Evolutionary conservation across 2,888 invertebrate genomes (phyloP).

Genomic region (Metalampra italica): DNA sequence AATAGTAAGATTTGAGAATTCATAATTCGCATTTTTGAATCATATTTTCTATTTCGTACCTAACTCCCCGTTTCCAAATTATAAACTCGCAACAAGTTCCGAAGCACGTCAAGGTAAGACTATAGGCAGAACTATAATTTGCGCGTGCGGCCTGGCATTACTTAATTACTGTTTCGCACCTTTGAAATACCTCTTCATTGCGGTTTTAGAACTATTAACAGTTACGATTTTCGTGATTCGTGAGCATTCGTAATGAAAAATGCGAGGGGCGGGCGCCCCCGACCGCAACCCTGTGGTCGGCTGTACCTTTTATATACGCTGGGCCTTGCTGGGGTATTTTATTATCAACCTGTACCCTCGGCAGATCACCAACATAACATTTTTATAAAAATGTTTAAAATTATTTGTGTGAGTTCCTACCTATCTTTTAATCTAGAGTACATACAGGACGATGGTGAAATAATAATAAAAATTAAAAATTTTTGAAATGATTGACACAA

Average conservation of each 20-base stretch:
- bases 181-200: slow-evolving; percentile 6
- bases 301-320: slow-evolving; percentile 48
- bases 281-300: slow-evolving; percentile 44
- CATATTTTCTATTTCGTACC: too few relatives aligned
- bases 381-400: slow-evolving; percentile 47
- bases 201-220: slow-evolving; percentile 11
- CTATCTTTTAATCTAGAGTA: neutral
- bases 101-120: too few relatives aligned
- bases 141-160: neutral
- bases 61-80: too few relatives aligned
- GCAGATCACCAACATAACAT: slow-evolving; percentile 20
- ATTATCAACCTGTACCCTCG: slow-evolving; percentile 31
- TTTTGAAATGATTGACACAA: too few relatives aligned
- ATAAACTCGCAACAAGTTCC: too few relatives aligned
- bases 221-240: slow-evolving; percentile 47
- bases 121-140: too few relatives aligned
- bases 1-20: too few relatives aligned
- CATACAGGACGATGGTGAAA: too few relatives aligned
- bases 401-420: slow-evolving; percentile 49
- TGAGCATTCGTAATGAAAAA: slow-evolving; percentile 59
- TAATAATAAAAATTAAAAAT: too few relatives aligned
- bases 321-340: slow-evolving; percentile 29
- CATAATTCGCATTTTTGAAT: neutral
- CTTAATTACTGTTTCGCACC: slow-evolving; percentile 2
- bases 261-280: slow-evolving; percentile 35